Evolutionary conservation across 2,888 invertebrate genomes (phyloP), one percentile per base, ranked within the genome.

Genomic region (Eueremaeus valkanovi): DNA sequence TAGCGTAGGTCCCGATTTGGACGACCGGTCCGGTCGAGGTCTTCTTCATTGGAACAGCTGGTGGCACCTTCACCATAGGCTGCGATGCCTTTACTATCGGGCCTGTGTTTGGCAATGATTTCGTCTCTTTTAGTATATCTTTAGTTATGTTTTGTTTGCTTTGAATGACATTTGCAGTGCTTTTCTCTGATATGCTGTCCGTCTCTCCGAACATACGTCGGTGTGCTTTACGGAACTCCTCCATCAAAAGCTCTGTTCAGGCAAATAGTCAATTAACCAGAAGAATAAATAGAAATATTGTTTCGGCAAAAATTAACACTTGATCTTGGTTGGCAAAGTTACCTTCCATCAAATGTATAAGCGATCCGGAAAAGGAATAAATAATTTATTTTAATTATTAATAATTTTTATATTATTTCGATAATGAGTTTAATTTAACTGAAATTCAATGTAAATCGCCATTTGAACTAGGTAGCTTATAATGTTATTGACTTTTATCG

Each of bases 201-300:
- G 63, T 72, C n/a, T 31, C 31, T n/a, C 80, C 80, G 73, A 93
- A 93, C 93, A 93, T 93, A 85, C 90, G 91, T 81, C 89, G 88
- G 84, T 93, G 93, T 6, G 92, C 92, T 81, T 90, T 89, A 83
- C 91, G 92, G 83, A 93, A 93, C 84, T 93, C 93, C 83, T 93
- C 90, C 90, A 93, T 93, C 78, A 93, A 84, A 81, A 79, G 77
- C 76, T 79, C 79, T 79, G 27, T 29, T 45, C 2, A 31, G 13
- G 21, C n/a, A n/a, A n/a, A n/a, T n/a, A n/a, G n/a, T n/a, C n/a
- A 58, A 5, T 51, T 24, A 45, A 66, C 24, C 8, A 42, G 8
- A 3, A 66, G 45, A 40, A 8, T 40, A n/a, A 66, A 74, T 3
- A 11, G 8, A 42, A 42, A 11, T 42, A 42, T 42, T 42, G 8